Conservation (phyloP, 2,888 invertebrate genomes). For the Eupsilia transversa region DNA sequence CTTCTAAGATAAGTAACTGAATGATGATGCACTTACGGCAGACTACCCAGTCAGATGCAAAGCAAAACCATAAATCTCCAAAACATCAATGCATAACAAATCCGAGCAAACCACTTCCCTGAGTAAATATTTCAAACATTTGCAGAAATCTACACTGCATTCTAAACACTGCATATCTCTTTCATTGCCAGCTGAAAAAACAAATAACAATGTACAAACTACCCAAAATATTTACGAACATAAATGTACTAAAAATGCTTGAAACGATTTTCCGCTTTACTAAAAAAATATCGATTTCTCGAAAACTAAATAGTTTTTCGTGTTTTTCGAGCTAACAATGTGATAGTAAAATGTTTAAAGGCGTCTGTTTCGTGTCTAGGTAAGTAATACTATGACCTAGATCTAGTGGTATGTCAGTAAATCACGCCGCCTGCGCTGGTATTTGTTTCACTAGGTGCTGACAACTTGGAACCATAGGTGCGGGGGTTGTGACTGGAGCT, state of each 20-base stretch:
- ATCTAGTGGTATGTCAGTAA: conserved; percentile 32
- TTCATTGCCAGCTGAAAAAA: conserved; percentile 29
- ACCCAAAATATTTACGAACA: conserved; percentile 44
- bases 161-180: conserved; percentile 36
- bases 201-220: conserved; percentile 33
- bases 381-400: conserved; percentile 46
- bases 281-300: conserved; percentile 27
- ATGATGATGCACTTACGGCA: neutral
- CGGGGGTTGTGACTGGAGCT: conserved; percentile 11
- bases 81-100: conserved; percentile 24
- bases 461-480: conserved; percentile 29
- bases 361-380: conserved; percentile 54
- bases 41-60: neutral
- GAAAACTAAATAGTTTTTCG: conserved; percentile 22
- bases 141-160: conserved; percentile 33
- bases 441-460: conserved; percentile 38
- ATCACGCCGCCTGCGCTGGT: conserved; percentile 46
- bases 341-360: conserved; percentile 21
- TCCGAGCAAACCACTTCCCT: conserved; percentile 30
- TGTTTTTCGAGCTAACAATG: conserved; percentile 25
- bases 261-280: conserved; percentile 6
- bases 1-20: neutral
- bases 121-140: conserved; percentile 42
- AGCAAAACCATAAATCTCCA: conserved; percentile 14
- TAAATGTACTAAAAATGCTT: conserved; percentile 33